Evolutionary conservation across 2,797 vertebrate genomes (phyloP), one percentile per base, ranked within the genome.

Genomic region (Coregonus sp.): DNA sequence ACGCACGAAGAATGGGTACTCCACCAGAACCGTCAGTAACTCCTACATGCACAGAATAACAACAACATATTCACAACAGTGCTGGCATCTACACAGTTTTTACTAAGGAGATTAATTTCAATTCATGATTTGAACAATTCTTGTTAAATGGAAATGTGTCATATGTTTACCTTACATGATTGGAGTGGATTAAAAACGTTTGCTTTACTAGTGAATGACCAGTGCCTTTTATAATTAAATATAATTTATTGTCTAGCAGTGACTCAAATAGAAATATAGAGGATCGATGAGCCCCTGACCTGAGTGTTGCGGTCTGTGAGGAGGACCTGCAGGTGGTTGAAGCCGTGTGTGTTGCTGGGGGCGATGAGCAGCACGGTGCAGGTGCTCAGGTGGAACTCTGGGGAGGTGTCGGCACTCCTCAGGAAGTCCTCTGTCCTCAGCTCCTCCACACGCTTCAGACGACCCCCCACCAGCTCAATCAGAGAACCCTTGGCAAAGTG

Each of bases 401-500:
- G 91, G 18, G 94, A 94, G 69, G 91, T 94, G 80, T 93, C 92
- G 0, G 94, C 95, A 11, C 94, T 94, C 85, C 91, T 90, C 80
- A 94, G 82, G 77, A 95, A 95, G 89, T 95, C 95, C 80, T 95
- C 93, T 0, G 92, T 95, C 78, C 90, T 90, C 81, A 95, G 87
- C 81, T 95, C 94, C 87, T 95, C 95, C 82, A 95, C 94, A 4
- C 87, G 88, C 86, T 94, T 95, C 85, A 95, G 78, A 76, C 85
- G 86, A 51, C 95, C 95, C 0, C 91, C 90, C 70, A 93, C 93
- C 85, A 95, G 78, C 88, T 95, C 93, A 18, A 95, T 95, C 78
- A 95, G 92, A 75, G 95, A 95, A 81, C 95, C 95, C 92, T 94
- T 95, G 89, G 91, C 91, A 87, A 95, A 95, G 93, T 95, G 94